phyloP scores from a whole-genome alignment of 2,888 invertebrate species.

The Melieria omissa region DNA sequence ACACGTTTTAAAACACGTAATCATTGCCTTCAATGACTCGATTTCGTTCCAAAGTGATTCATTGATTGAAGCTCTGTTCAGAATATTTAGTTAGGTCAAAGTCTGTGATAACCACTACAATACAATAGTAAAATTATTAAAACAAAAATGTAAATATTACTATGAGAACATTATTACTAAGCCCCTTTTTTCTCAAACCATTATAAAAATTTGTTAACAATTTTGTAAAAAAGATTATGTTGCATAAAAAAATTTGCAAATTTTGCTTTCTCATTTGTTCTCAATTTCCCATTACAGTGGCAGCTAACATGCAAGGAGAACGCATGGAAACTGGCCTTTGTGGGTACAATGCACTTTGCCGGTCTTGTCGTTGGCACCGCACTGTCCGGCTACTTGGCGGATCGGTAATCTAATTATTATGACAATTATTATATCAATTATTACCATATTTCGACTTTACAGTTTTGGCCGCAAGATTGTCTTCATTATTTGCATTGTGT shows the following conservation, averaged over 20 bases:
- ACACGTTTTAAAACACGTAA: no score
- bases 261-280: neutral
- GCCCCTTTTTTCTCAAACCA: no score
- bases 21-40: no score
- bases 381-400: conserved; percentile 72
- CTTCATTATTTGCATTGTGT: conserved; percentile 70
- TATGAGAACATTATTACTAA: neutral
- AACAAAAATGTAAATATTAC: neutral
- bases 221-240: neutral
- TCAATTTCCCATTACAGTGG: conserved; percentile 67
- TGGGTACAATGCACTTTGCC: conserved; percentile 73
- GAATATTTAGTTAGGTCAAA: no score
- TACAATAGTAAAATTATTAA: no score
- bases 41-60: no score
- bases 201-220: neutral
- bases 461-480: conserved; percentile 73
- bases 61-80: no score
- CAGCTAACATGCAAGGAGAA: conserved; percentile 72
- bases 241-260: neutral
- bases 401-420: conserved; percentile 66
- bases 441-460: neutral
- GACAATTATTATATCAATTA: neutral
- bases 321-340: conserved; percentile 72
- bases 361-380: conserved; percentile 73
- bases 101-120: no score